Base-by-base conservation (phyloP, 1,140 invertebrate genomes). In the Brachionus rotundiformis region DNA sequence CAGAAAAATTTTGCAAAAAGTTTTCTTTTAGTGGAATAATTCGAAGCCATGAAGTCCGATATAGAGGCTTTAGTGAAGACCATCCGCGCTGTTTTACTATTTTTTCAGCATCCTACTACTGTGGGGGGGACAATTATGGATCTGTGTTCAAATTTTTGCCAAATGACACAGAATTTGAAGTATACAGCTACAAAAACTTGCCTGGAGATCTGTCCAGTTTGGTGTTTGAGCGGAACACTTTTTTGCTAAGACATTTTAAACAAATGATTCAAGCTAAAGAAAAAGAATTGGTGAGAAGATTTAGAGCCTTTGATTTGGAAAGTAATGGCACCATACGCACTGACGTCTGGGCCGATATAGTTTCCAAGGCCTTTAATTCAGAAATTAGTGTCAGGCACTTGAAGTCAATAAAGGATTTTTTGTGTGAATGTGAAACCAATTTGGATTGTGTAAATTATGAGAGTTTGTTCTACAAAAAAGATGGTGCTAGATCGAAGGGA, bases 1-100 rank as follows among this genome's bases (percentile, higher is more conserved):
- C 44, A 10, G 76, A 54, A 5, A 54, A 36, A 25, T 79, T 79
- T 39, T 79, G 76, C 29, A 63, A 79, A 33, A 79, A 79, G 31
- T 54, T 36, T 59, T 19, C 13, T 6, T 54, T 23, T 4, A 63
- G 31, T 41, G 31, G 19, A 23, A 29, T 79, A 39, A 41, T 79
- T 59, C 44, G 76, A 1, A 63, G 76, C 19, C 47, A 79, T 59
- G 47, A 79, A 27, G 47, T 79, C 16, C 49, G 47, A 39, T 25
- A 1, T 11, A 63, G 16, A 33, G 76, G 76, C 54, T 39, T 59
- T 27, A 59, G 44, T 19, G 31, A 27, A 31, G 76, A 79, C 47
- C 76, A 79, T 41, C 1, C 47, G 7, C 16, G 47, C 3, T 79
- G 44, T 13, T 63, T 79, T 39, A 79, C 76, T 8, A 16, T 79